A percentile compares a stretch with the other conserved stretches of the same genome.
Conservation (phyloP, 2,888 invertebrate species). For the Leptopterna dolabrata region DNA sequence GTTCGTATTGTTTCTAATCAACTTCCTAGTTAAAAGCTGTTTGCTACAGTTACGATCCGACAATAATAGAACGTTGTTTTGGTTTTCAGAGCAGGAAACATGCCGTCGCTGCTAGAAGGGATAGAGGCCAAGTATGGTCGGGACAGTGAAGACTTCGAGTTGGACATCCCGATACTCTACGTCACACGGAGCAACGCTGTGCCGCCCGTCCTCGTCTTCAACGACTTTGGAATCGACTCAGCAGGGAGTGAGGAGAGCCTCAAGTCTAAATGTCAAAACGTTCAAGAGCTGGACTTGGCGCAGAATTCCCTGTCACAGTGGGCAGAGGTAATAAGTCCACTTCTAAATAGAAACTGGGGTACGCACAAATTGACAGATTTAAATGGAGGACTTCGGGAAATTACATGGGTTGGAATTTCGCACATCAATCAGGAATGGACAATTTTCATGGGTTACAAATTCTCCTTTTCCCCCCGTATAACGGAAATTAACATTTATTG, state of each 20-base stretch:
- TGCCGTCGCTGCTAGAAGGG: conserved; percentile 92
- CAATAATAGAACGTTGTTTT: background rate
- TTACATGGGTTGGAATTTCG: too few species aligned
- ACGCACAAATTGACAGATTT: background rate
- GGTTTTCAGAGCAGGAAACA: conserved; percentile 65
- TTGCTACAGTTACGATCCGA: background rate
- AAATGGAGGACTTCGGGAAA: too few species aligned
- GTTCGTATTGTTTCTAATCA: too few species aligned
- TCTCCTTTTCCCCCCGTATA: too few species aligned
- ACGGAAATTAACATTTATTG: too few species aligned
- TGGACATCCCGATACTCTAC: conserved; percentile 80
- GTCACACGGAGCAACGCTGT: conserved; percentile 79
- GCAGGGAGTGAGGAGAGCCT: conserved; percentile 86
- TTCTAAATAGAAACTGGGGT: background rate
- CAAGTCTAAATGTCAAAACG: conserved; percentile 85
- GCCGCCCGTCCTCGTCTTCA: conserved; percentile 86
- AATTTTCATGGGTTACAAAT: too few species aligned
- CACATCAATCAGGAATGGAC: too few species aligned
- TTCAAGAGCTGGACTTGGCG: conserved; percentile 93
- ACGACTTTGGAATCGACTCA: conserved; percentile 90
- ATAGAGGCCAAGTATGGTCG: conserved; percentile 87
- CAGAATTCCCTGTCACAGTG: conserved; percentile 91
- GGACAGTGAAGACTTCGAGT: conserved; percentile 68
- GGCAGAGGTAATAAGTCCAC: conserved; percentile 77
- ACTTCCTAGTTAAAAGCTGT: background rate